phyloP scores from a whole-genome alignment of 2,888 invertebrate genomes.

The Biston betularia region DNA sequence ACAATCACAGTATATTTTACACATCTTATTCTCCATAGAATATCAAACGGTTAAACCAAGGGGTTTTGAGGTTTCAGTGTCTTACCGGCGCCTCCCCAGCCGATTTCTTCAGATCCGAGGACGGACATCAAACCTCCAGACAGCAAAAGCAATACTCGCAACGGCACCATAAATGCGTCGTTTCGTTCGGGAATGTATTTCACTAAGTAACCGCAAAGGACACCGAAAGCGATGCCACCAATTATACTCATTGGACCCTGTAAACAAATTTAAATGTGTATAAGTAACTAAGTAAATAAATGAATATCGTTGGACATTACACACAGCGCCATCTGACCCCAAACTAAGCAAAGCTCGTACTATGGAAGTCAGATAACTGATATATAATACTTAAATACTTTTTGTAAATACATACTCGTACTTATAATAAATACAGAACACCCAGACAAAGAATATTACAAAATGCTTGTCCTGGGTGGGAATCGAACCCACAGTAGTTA shows the following conservation, averaged over 20 bases:
- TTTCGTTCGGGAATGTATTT: conserved; percentile 94
- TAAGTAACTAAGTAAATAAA: too few species aligned
- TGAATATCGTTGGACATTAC: too few species aligned
- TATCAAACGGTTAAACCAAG: too few species aligned
- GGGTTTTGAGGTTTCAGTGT: neutral
- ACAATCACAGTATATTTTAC: neutral
- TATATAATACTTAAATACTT: too few species aligned
- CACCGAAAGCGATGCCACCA: conserved; percentile 93
- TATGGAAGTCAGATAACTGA: too few species aligned
- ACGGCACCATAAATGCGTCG: conserved; percentile 92
- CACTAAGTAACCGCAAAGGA: conserved; percentile 92
- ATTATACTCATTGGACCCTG: conserved; percentile 92
- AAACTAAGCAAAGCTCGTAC: too few species aligned
- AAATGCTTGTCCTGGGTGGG: too few species aligned
- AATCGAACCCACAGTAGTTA: too few species aligned
- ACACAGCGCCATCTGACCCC: too few species aligned
- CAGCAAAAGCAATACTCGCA: conserved; percentile 92
- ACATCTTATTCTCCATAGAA: neutral
- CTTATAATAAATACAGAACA: too few species aligned
- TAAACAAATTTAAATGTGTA: conserved; percentile 43
- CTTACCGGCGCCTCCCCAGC: conserved; percentile 88
- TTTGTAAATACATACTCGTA: too few species aligned
- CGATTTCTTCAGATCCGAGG: conserved; percentile 94
- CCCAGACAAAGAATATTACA: too few species aligned
- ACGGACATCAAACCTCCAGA: conserved; percentile 94